Evolutionary conservation across 2,113 vertebrate genomes (phyloP).

Genomic region (Furnarius figulus): DNA sequence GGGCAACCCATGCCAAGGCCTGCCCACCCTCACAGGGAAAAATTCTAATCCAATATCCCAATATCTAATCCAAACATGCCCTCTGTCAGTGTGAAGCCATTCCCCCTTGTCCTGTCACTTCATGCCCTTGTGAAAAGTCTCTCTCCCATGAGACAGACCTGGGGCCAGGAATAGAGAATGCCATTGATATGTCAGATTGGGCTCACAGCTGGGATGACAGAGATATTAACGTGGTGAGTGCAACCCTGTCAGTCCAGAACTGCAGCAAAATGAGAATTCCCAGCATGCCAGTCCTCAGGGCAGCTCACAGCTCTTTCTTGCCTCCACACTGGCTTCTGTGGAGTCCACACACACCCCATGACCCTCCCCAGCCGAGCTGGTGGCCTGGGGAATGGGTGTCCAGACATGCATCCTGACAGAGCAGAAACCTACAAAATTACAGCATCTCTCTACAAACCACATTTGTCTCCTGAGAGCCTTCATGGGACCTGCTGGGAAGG

Average conservation of each 20-base stretch:
- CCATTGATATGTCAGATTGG: background rate
- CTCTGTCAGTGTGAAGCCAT: background rate
- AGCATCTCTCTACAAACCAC: background rate
- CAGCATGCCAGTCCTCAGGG: accelerated
- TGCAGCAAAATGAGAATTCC: background rate
- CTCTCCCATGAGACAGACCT: background rate
- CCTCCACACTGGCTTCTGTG: background rate
- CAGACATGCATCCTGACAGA: background rate
- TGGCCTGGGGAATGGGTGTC: background rate
- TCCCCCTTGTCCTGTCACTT: background rate
- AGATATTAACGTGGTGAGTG: background rate
- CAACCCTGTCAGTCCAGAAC: background rate
- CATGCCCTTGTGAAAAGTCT: background rate
- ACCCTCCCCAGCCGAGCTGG: background rate
- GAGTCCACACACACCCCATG: background rate
- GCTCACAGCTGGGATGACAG: background rate
- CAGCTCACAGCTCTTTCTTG: background rate
- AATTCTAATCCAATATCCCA: background rate
- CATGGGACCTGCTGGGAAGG: background rate
- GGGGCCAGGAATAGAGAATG: background rate
- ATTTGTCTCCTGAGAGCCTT: background rate
- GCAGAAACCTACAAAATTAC: background rate
- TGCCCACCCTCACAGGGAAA: accelerated
- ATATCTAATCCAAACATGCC: background rate
- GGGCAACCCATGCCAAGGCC: background rate